Conservation (phyloP, 2,797 vertebrate species). For the Macropus fuliginosus region DNA sequence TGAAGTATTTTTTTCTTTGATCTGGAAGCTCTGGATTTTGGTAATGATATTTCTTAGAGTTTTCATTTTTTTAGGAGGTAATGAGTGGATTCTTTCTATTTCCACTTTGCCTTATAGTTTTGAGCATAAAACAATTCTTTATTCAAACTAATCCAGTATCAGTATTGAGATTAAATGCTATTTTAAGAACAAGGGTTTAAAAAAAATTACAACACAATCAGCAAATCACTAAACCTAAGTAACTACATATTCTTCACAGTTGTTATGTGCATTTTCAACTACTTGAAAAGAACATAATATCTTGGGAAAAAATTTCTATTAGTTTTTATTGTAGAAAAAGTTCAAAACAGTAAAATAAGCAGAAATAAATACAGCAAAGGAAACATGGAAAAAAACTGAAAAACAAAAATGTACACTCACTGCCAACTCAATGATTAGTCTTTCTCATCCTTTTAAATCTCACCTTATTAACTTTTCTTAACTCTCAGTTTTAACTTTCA, state of each 20-base stretch:
- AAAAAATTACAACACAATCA: conserved; percentile 82
- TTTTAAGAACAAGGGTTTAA: conserved; percentile 84
- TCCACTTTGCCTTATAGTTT: neutral
- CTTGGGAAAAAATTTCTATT: conserved; percentile 74
- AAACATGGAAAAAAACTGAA: conserved; percentile 34
- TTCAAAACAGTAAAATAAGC: conserved; percentile 83
- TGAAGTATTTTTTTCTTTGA: neutral
- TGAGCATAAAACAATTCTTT: conserved; percentile 86
- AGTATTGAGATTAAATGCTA: conserved; percentile 79
- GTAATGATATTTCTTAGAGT: neutral
- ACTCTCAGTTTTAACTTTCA: neutral
- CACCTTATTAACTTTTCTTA: neutral
- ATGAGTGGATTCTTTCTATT: neutral
- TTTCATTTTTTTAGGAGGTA: neutral
- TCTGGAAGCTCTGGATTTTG: neutral
- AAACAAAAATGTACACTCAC: neutral
- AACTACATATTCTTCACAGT: conserved; percentile 79
- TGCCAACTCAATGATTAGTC: neutral
- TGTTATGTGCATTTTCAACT: conserved; percentile 79
- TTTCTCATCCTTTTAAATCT: conserved; percentile 21
- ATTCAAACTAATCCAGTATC: conserved; percentile 84
- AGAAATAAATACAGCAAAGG: conserved; percentile 80
- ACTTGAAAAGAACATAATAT: conserved; percentile 72
- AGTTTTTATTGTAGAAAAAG: conserved; percentile 60
- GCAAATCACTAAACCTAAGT: conserved; percentile 76